A percentile compares a stretch with the other conserved stretches of the same genome.
Conservation (phyloP, 2,797 vertebrate species). For the Tokudaia tokunoshimensis region DNA sequence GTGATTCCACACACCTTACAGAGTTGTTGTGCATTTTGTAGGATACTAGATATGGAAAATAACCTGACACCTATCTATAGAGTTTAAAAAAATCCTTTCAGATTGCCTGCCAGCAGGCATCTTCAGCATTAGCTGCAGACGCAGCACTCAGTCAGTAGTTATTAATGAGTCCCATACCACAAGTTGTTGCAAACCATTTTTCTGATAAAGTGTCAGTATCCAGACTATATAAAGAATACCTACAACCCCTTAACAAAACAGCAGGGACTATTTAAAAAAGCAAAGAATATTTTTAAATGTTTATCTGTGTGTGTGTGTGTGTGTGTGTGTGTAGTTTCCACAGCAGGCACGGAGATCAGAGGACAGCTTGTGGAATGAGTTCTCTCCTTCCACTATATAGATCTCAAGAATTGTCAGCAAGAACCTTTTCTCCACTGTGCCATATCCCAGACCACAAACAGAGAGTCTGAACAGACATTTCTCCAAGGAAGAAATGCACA, state of each 20-base stretch:
- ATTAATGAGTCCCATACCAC: neutral
- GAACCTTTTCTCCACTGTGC: neutral
- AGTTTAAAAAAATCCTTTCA: neutral
- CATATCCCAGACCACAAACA: neutral
- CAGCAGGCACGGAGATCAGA: neutral
- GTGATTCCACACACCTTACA: neutral
- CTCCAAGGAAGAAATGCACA: neutral
- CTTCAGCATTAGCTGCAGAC: neutral
- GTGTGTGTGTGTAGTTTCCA: neutral
- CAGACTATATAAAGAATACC: constrained; percentile 2
- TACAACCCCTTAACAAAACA: neutral
- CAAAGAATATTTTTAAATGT: neutral
- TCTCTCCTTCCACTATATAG: no score
- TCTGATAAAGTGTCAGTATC: constrained; percentile 8
- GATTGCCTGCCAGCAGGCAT: constrained; percentile 1
- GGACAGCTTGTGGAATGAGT: neutral
- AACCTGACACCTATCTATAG: neutral
- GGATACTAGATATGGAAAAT: neutral
- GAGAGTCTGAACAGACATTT: constrained; percentile 27
- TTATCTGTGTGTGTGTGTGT: neutral
- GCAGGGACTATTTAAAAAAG: constrained; percentile 19
- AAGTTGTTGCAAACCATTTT: neutral
- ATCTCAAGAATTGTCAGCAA: neutral
- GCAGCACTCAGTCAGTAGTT: neutral
- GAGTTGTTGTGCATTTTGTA: neutral